A percentile compares a stretch with the other conserved stretches of the same genome.
Conservation (phyloP, 2,113 vertebrate species). For the Coracopsis vasa region DNA sequence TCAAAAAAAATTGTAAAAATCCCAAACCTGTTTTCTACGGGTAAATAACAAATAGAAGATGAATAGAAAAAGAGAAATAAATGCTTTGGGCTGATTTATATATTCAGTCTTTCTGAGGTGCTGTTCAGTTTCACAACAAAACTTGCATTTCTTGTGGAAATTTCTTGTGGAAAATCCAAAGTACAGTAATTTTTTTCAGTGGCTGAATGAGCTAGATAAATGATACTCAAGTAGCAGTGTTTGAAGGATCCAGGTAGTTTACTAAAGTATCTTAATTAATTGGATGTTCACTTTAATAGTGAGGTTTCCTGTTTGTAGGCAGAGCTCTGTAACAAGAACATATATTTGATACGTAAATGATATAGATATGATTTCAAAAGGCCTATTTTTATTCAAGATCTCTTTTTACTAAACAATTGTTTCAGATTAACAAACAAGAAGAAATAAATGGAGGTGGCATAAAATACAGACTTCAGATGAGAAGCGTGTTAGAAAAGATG, state of each 20-base stretch:
- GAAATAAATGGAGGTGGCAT: conserved; percentile 27
- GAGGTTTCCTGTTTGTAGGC: conserved; percentile 52
- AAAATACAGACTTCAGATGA: conserved; percentile 32
- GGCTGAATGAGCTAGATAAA: conserved; percentile 46
- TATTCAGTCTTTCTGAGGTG: conserved; percentile 7
- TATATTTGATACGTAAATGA: conserved; percentile 25
- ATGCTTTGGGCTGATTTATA: background rate
- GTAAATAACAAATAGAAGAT: background rate
- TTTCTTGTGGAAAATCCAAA: conserved; percentile 33
- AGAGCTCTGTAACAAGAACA: conserved; percentile 3
- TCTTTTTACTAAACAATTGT: conserved; percentile 42
- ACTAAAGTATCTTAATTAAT: conserved; percentile 66
- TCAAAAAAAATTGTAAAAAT: background rate
- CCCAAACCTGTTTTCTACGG: background rate
- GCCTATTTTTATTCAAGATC: background rate
- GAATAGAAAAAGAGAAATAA: background rate
- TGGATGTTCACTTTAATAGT: conserved; percentile 58
- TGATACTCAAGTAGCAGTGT: conserved; percentile 44
- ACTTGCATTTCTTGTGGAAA: conserved; percentile 24
- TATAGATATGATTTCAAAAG: conserved; percentile 11
- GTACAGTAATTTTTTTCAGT: conserved; percentile 16
- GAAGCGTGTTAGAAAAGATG: background rate
- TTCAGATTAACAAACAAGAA: conserved; percentile 23
- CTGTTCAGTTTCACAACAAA: conserved; percentile 16
- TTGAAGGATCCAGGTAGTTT: conserved; percentile 63